Percentiles rank a stretch among this genome's conserved stretches.
Conservation (phyloP, 2,797 vertebrate species). For the Lepus oiostolus region DNA sequence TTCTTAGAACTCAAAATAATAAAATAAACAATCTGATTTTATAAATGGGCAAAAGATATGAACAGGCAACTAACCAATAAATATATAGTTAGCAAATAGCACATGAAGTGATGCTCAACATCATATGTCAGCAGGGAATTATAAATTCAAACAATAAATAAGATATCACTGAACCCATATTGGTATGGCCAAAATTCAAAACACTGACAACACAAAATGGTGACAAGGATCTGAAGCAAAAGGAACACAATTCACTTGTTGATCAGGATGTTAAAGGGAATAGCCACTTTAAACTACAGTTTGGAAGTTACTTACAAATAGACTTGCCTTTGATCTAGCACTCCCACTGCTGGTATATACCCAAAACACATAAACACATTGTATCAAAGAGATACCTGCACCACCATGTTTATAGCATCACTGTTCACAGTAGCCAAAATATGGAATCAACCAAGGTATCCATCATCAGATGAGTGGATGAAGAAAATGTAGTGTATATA, state of each 20-base stretch:
- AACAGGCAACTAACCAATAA: not conserved
- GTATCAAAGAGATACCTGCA: too few relatives aligned
- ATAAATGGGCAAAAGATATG: not conserved
- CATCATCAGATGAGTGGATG: too few relatives aligned
- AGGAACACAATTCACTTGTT: not conserved
- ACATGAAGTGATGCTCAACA: constrained; percentile 20
- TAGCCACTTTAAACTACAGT: not conserved
- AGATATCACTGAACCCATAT: not conserved
- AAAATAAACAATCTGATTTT: constrained; percentile 24
- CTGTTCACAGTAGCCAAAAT: too few relatives aligned
- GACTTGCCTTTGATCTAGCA: too few relatives aligned
- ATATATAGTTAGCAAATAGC: not conserved
- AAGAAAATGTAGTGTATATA: too few relatives aligned
- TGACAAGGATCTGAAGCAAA: not conserved
- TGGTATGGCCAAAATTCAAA: not conserved
- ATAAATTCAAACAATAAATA: not conserved
- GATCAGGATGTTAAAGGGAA: not conserved
- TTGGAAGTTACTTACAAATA: not conserved
- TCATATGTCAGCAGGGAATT: not conserved
- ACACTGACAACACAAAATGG: not conserved
- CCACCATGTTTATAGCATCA: too few relatives aligned
- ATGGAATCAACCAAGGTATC: too few relatives aligned
- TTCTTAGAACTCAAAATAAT: constrained; percentile 48
- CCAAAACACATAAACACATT: too few relatives aligned
- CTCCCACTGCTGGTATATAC: too few relatives aligned